phyloP scores from a whole-genome alignment of 2,797 vertebrate species.

The Chromis chromis region DNA sequence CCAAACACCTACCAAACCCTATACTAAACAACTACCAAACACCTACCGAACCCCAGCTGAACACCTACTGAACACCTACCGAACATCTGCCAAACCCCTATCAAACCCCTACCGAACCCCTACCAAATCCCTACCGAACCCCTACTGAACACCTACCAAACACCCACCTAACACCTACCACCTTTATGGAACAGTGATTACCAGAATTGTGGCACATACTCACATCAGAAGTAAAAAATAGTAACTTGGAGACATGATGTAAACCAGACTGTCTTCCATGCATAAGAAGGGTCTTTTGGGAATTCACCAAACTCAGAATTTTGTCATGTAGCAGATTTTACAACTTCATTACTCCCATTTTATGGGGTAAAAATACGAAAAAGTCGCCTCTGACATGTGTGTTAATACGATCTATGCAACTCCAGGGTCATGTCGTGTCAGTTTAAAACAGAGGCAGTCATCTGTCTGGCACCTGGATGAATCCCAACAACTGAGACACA shows the following conservation, averaged over 20 bases:
- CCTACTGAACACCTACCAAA: too few relatives aligned
- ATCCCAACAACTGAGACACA: slow-evolving; percentile 29
- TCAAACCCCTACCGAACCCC: too few relatives aligned
- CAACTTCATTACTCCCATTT: slow-evolving; percentile 1
- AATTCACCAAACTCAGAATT: background rate
- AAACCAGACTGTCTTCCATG: background rate
- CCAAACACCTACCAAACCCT: too few relatives aligned
- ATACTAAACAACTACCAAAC: too few relatives aligned
- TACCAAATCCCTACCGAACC: too few relatives aligned
- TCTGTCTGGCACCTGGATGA: slow-evolving; percentile 44
- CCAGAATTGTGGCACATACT: background rate
- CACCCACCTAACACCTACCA: too few relatives aligned
- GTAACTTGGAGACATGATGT: background rate
- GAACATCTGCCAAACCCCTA: too few relatives aligned
- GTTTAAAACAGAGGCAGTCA: slow-evolving; percentile 34
- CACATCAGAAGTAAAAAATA: background rate
- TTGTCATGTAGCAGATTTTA: background rate
- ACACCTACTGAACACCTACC: too few relatives aligned
- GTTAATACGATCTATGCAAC: slow-evolving; percentile 15
- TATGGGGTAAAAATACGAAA: background rate
- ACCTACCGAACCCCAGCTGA: too few relatives aligned
- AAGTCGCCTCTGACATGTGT: slow-evolving; percentile 1
- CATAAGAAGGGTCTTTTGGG: background rate
- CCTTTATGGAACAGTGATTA: background rate
- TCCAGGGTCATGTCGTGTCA: slow-evolving; percentile 25